phyloP scores from a whole-genome alignment of 2,113 vertebrate genomes.

The Orientallactaga bullata region DNA sequence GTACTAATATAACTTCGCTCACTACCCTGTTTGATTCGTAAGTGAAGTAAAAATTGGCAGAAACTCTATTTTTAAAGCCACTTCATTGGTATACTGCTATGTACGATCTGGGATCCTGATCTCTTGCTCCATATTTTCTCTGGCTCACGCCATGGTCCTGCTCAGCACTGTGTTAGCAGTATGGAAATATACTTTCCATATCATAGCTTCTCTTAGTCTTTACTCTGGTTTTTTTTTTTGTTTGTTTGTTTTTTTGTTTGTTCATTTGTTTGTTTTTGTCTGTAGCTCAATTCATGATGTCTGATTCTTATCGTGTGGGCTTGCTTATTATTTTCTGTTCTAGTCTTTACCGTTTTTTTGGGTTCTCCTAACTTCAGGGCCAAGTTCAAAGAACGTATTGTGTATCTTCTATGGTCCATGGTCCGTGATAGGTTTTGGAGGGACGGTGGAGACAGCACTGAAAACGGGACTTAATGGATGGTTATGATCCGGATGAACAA shows the following conservation, averaged over 20 bases:
- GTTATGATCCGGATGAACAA: background rate
- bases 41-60: background rate
- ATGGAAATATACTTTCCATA: background rate
- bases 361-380: background rate
- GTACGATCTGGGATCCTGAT: background rate
- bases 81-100: too few species aligned
- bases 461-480: background rate
- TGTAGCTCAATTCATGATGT: background rate
- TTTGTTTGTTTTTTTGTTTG: too few species aligned
- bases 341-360: background rate
- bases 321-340: conserved; percentile 7
- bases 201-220: background rate
- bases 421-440: background rate
- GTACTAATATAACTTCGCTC: background rate
- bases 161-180: background rate
- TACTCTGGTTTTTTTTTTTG: too few species aligned
- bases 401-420: background rate
- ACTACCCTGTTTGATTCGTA: background rate
- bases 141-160: background rate
- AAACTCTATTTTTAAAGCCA: background rate
- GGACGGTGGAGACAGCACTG: background rate
- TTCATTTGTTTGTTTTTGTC: background rate
- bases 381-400: background rate
- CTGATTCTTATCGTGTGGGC: background rate
- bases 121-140: background rate